A percentile compares a stretch with the other conserved stretches of the same genome.
Evolutionary conservation across 1,140 invertebrate species (phyloP).

Genomic region (Choristoneura fumiferana): DNA sequence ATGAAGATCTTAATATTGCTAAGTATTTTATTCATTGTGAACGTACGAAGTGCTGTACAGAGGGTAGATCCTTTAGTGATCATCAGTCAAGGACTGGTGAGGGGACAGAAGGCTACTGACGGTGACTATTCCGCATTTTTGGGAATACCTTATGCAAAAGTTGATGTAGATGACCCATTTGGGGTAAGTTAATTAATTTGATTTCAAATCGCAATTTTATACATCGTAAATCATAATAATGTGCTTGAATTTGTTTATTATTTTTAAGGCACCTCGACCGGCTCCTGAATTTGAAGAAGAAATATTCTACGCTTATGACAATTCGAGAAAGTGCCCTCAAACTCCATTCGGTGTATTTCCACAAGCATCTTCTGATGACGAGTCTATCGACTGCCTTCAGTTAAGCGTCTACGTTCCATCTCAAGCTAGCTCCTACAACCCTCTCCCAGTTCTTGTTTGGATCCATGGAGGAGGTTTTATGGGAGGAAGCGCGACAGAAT

Average conservation of each 20-base stretch:
- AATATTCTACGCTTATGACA: slow-evolving; percentile 55
- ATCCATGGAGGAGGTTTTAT: slow-evolving; percentile 59
- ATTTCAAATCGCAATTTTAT: no score
- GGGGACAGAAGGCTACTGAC: neutral
- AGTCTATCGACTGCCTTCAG: slow-evolving; percentile 51
- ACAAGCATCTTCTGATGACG: slow-evolving; percentile 30
- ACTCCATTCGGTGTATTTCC: slow-evolving; percentile 20
- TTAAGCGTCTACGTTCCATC: slow-evolving; percentile 62
- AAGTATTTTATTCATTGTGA: neutral
- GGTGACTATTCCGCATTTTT: slow-evolving; percentile 6
- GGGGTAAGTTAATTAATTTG: neutral
- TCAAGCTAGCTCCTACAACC: slow-evolving; percentile 49
- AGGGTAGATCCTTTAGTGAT: slow-evolving; percentile 8
- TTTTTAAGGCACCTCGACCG: slow-evolving; percentile 48
- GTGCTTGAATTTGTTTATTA: slow-evolving; percentile 4
- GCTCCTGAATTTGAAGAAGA: slow-evolving; percentile 43
- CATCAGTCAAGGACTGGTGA: slow-evolving; percentile 6
- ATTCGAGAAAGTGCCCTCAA: slow-evolving; percentile 58
- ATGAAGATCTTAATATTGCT: neutral
- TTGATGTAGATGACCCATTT: slow-evolving; percentile 7
- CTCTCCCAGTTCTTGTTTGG: slow-evolving; percentile 63
- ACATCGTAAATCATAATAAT: no score
- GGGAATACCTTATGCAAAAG: slow-evolving; percentile 18
- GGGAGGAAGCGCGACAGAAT: slow-evolving; percentile 47
- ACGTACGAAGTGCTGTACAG: neutral